Evolutionary conservation across 2,113 vertebrate species (phyloP).

Genomic region (Carassius carassius): DNA sequence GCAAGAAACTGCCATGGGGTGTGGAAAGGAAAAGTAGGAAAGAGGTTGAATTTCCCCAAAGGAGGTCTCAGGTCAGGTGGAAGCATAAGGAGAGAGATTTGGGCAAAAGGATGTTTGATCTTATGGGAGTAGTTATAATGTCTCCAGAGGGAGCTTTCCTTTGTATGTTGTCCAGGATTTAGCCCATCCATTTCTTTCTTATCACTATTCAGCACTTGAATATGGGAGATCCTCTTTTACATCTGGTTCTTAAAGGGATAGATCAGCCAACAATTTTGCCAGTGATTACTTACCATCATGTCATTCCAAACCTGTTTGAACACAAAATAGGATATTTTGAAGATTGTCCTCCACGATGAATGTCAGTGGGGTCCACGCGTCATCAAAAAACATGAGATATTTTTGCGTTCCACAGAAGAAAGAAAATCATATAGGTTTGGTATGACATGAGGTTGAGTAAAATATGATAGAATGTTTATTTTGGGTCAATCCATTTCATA

Average conservation of each 20-base stretch:
- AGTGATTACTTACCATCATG: not conserved
- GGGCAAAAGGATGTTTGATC: not conserved
- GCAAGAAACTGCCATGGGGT: conserved; percentile 5
- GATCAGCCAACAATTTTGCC: not conserved
- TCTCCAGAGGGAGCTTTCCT: not conserved
- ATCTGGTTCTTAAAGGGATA: not conserved
- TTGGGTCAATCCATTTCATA: not conserved
- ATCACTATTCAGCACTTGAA: not conserved
- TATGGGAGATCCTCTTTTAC: not conserved
- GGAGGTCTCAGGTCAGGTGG: not conserved
- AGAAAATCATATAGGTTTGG: not conserved
- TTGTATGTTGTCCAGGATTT: not conserved
- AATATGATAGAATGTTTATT: not conserved
- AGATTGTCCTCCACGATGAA: not conserved
- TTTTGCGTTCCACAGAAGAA: not conserved
- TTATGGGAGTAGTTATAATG: not conserved
- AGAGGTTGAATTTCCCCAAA: not conserved
- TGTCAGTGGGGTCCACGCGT: not conserved
- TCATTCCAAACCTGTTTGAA: not conserved
- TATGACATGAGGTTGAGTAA: not conserved
- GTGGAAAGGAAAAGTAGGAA: conserved; percentile 9
- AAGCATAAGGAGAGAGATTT: not conserved
- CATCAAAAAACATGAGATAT: not conserved
- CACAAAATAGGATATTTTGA: not conserved
- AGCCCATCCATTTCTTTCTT: not conserved